Evolutionary conservation across 1,140 invertebrate genomes (phyloP).

Genomic region (Heliconius melpomene): DNA sequence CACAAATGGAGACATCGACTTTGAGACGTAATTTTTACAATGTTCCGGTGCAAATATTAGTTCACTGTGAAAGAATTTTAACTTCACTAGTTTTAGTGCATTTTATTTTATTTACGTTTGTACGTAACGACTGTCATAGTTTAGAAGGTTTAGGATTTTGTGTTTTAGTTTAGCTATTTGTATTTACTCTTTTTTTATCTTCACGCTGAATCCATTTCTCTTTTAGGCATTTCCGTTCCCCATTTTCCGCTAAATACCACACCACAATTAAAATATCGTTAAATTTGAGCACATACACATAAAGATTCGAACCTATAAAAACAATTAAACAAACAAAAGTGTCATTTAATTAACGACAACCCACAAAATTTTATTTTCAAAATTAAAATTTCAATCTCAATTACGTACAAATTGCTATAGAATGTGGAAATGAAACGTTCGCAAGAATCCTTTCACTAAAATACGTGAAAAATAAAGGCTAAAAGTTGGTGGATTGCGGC

Average conservation of each 20-base stretch:
- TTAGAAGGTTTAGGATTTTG: no score
- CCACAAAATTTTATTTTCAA: conserved; percentile 11
- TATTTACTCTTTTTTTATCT: no score
- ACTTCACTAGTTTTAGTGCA: not conserved
- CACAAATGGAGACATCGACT: conserved; percentile 15
- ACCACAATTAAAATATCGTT: no score
- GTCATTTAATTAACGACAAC: not conserved
- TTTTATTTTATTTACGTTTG: not conserved
- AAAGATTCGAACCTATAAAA: not conserved
- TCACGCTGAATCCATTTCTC: no score
- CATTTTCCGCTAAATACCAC: no score
- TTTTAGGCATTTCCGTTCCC: no score
- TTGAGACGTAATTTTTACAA: conserved; percentile 11
- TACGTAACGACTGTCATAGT: not conserved
- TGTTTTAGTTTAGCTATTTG: no score
- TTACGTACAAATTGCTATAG: conserved; percentile 8
- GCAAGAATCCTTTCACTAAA: not conserved
- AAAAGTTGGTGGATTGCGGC: not conserved
- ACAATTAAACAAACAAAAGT: not conserved
- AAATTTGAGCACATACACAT: no score
- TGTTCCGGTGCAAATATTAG: conserved; percentile 15
- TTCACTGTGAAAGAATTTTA: conserved; percentile 12
- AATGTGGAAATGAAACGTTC: not conserved
- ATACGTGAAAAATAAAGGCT: conserved; percentile 5
- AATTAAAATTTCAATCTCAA: conserved; percentile 1